A percentile compares a stretch with the other conserved stretches of the same genome.
Evolutionary conservation across 2,797 vertebrate genomes (phyloP).

Genomic region (Sebastes wilsoni): DNA sequence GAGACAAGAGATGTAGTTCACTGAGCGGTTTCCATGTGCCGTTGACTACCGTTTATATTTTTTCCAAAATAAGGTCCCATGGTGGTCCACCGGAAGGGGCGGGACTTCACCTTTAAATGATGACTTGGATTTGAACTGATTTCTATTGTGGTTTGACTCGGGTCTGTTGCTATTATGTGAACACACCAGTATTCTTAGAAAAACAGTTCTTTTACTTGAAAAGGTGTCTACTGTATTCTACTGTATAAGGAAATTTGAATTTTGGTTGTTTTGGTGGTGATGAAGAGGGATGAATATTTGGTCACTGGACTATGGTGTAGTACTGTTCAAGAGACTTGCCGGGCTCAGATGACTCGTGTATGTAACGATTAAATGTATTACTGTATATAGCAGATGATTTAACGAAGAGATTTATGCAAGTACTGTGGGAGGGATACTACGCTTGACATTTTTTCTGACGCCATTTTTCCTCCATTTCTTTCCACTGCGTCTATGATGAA

Average conservation of each 20-base stretch:
- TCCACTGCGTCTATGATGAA: slow-evolving; percentile 34
- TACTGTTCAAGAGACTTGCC: slow-evolving; percentile 35
- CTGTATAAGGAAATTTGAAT: slow-evolving; percentile 56
- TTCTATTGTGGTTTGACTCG: slow-evolving; percentile 36
- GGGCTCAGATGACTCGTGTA: slow-evolving; percentile 29
- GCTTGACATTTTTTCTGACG: slow-evolving; percentile 36
- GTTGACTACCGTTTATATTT: too few species aligned
- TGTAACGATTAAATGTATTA: slow-evolving; percentile 56
- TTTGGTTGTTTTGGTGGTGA: slow-evolving; percentile 38
- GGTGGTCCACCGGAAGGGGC: too few species aligned
- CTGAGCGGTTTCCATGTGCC: too few species aligned
- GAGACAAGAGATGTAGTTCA: too few species aligned
- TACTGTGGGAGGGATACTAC: slow-evolving; percentile 41
- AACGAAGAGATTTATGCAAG: slow-evolving; percentile 79
- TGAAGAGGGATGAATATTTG: slow-evolving; percentile 30
- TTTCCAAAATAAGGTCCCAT: too few species aligned
- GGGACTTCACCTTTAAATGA: background rate
- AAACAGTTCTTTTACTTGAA: slow-evolving; percentile 69
- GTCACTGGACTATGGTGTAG: slow-evolving; percentile 37
- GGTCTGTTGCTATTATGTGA: slow-evolving; percentile 46
- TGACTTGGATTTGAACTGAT: slow-evolving; percentile 7
- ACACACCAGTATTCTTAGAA: slow-evolving; percentile 59
- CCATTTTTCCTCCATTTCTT: slow-evolving; percentile 34
- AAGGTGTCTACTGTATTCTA: slow-evolving; percentile 73
- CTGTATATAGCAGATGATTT: slow-evolving; percentile 78